Conservation (phyloP, 1,140 invertebrate species). For the Pentalonia nigronervosa region DNA sequence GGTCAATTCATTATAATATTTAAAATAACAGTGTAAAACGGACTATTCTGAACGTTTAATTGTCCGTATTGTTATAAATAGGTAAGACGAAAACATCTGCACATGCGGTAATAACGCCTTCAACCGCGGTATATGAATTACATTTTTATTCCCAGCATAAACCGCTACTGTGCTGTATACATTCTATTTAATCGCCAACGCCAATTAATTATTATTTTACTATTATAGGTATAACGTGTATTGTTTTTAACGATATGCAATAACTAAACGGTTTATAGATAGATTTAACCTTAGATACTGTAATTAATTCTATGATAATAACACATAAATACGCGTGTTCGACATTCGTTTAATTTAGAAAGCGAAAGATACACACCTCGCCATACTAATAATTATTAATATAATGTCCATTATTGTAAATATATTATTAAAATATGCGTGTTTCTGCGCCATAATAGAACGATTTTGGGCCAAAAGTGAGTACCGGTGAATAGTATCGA, state of each 20-base stretch:
- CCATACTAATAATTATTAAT: background rate
- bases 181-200: background rate
- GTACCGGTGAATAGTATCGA: background rate
- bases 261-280: background rate
- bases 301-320: background rate
- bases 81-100: background rate
- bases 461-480: background rate
- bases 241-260: background rate
- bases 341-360: background rate
- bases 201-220: slow-evolving; percentile 19
- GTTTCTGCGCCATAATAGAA: background rate
- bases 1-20: background rate
- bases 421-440: background rate
- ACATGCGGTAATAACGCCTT: background rate
- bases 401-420: background rate
- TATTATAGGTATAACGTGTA: background rate
- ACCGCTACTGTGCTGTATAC: background rate
- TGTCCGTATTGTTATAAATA: background rate
- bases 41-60: background rate
- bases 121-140: background rate
- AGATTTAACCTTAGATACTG: background rate
- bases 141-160: background rate
- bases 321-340: background rate
- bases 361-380: background rate
- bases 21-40: background rate